A percentile compares a stretch with the other conserved stretches of the same genome.
These are phyloP conservation scores for Tenodera sinensis DNA, from an alignment of 2,888 invertebrate genomes.

Conservation along the genomic window DNA sequence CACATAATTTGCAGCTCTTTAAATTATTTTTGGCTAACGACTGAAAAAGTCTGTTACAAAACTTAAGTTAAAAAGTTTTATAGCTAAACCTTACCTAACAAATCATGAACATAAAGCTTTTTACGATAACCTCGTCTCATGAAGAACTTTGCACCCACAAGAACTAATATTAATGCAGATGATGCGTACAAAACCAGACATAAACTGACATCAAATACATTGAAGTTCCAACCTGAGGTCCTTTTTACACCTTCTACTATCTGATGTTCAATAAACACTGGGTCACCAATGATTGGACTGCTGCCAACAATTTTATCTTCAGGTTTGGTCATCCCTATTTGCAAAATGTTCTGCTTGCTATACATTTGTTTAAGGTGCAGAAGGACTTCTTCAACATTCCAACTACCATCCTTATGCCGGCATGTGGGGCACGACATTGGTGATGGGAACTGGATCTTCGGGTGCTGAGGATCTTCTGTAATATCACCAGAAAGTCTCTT, in stretches of 20 bases:
- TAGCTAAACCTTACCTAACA: slow-evolving; percentile 66
- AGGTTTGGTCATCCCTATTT: slow-evolving; percentile 14
- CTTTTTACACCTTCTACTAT: background rate
- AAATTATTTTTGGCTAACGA: background rate
- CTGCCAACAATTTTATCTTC: slow-evolving; percentile 11
- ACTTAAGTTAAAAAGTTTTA: background rate
- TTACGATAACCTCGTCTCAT: slow-evolving; percentile 67
- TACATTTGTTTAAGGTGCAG: slow-evolving; percentile 60
- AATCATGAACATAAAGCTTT: slow-evolving; percentile 66
- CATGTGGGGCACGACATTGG: slow-evolving; percentile 65
- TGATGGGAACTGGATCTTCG: slow-evolving; percentile 86
- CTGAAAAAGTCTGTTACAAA: background rate
- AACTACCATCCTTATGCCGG: slow-evolving; percentile 52
- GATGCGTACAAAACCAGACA: slow-evolving; percentile 71
- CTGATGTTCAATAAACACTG: background rate
- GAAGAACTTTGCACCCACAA: slow-evolving; percentile 73
- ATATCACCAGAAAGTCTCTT: slow-evolving; percentile 76
- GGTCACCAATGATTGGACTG: background rate
- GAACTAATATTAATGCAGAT: slow-evolving; percentile 68
- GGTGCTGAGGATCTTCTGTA: slow-evolving; percentile 86
- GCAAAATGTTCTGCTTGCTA: slow-evolving; percentile 34
- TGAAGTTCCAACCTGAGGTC: slow-evolving; percentile 51
- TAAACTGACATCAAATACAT: slow-evolving; percentile 68
- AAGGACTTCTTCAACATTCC: slow-evolving; percentile 62
- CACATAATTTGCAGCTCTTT: background rate